Percentiles rank a stretch among this genome's conserved stretches.
Evolutionary conservation across 2,888 invertebrate genomes (phyloP).

Genomic region (Tenthredo scrophulariae): DNA sequence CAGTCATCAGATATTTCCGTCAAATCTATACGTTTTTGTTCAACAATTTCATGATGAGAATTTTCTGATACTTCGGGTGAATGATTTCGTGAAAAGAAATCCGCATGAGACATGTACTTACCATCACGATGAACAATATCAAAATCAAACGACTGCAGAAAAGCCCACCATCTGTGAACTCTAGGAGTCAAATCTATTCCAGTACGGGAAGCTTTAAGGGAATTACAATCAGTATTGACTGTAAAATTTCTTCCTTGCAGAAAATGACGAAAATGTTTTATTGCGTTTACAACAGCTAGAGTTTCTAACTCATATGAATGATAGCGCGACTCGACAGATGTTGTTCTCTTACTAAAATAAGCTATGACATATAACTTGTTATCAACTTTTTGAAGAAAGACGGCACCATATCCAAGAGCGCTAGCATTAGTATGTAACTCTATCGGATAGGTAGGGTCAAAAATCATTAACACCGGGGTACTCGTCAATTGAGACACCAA

Average conservation of each 20-base stretch:
- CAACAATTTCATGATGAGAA: background rate
- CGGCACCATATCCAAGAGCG: no score
- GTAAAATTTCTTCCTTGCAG: conserved; percentile 61
- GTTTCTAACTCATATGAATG: conserved; percentile 19
- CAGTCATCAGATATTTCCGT: conserved; percentile 55
- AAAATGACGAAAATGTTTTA: conserved; percentile 57
- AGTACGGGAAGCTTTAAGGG: conserved; percentile 54
- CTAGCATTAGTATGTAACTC: no score
- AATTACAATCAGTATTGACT: conserved; percentile 64
- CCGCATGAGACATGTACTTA: conserved; percentile 36
- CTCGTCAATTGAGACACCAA: no score
- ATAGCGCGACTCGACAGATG: background rate
- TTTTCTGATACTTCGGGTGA: background rate
- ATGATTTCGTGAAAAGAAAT: conserved; percentile 44
- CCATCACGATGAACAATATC: conserved; percentile 53
- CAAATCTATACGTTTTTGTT: conserved; percentile 26
- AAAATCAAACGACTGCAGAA: conserved; percentile 59
- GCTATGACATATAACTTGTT: background rate
- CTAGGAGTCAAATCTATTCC: conserved; percentile 64
- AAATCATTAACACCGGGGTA: no score
- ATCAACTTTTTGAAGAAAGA: no score
- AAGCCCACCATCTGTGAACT: conserved; percentile 66
- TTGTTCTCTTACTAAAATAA: background rate
- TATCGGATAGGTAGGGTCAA: no score
- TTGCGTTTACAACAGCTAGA: conserved; percentile 55